Base-by-base conservation (phyloP, 2,113 vertebrate genomes). In the Malurus cyaneus region DNA sequence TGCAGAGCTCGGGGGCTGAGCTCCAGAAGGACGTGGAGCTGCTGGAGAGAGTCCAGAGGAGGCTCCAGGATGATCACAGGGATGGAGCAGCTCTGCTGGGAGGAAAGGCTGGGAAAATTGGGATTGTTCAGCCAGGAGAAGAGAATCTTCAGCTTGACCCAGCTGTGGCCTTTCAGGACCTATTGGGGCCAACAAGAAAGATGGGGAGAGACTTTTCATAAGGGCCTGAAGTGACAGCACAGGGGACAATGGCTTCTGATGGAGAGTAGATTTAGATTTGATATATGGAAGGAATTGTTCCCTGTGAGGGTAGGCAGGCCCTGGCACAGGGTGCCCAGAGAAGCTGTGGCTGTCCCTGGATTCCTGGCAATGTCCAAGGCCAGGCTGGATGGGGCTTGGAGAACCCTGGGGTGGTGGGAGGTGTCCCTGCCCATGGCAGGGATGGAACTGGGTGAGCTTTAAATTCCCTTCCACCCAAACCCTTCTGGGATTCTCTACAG, bases 341-440 rank as follows among this genome's bases (percentile, higher is more conserved):
- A 0, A 50, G 42, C 76, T 88, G 59, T 32, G 59, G 42, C 57
- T 80, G 50, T 18, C 18, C 34, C 50, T 59, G 79, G 34, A 88
- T 49, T 34, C 50, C 42, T 88, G 57, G 50, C 0, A 44, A 8
- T 57, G 59, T 0, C 42, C 50, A 21, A 64, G 21, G 50, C 11
- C 57, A 36, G 59, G 66, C 0, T 50, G 54, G 52, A 42, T 0
- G 0, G 25, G 26, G 31, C 11, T 67, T 14, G 85, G 59, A 65
- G 50, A 59, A 14, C 0, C 26, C 42, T 80, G 67, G 59, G 66
- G 5, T 0, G 5, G 50, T 13, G 42, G 18, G 0, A 80, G 39
- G 39, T 24, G 84, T 54, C 64, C n/a, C 47, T 70, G 41, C 15
- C 20, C 47, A n/a, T 11, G 73, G 47, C 36, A 60, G 42, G 9